Evolutionary conservation across 2,888 invertebrate genomes (phyloP).

Genomic region (Diploptera punctata): DNA sequence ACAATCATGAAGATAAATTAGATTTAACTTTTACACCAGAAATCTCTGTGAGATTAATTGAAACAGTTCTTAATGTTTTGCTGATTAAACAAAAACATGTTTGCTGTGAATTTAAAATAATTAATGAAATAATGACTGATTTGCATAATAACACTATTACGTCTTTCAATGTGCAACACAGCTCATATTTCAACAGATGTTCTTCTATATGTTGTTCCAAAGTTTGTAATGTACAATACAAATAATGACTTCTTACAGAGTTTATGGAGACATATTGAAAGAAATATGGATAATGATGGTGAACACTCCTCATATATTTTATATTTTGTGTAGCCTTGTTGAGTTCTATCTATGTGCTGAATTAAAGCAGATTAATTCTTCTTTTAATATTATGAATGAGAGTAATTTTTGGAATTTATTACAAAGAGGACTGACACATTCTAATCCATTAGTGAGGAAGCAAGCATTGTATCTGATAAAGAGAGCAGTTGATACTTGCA

Average conservation of each 20-base stretch:
- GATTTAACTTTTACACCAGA: not conserved
- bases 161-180: conserved; percentile 6
- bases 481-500: conserved; percentile 62
- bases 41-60: conserved; percentile 30
- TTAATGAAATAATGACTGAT: not conserved
- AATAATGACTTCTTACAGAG: conserved; percentile 23
- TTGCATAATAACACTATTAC: conserved; percentile 10
- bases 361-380: not conserved
- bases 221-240: not conserved
- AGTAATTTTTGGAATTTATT: conserved; percentile 64
- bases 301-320: conserved; percentile 3
- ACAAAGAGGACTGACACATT: conserved; percentile 58
- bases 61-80: conserved; percentile 16
- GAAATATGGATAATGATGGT: not conserved
- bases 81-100: not conserved
- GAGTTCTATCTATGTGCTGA: conserved; percentile 38
- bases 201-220: conserved; percentile 32
- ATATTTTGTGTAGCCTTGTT: conserved; percentile 37
- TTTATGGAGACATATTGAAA: conserved; percentile 32
- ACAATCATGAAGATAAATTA: not conserved
- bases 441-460: conserved; percentile 61
- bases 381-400: conserved; percentile 42
- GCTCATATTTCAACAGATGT: conserved; percentile 17
- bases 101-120: not conserved
- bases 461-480: conserved; percentile 66